Percentiles rank a stretch among this genome's conserved stretches.
These are phyloP conservation scores for Poeciliopsis presidionis DNA, from an alignment of 2,797 vertebrate species.

Conservation along the genomic window DNA sequence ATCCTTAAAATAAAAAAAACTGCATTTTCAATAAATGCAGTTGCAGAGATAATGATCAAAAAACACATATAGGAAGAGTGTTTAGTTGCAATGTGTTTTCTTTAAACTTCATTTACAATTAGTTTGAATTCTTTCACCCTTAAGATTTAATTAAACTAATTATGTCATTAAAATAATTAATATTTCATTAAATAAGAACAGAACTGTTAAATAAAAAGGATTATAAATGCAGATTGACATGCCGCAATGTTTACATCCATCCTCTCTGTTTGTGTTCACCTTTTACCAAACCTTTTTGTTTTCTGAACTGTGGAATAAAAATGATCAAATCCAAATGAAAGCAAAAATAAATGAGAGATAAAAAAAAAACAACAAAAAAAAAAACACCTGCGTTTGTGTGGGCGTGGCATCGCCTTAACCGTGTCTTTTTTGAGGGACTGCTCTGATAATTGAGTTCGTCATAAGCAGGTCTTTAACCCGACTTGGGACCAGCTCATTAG, in stretches of 20 bases:
- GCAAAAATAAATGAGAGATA: background rate
- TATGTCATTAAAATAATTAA: background rate
- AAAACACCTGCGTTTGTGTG: background rate
- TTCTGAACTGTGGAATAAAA: background rate
- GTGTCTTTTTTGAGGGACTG: conserved; percentile 4
- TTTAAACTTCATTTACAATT: background rate
- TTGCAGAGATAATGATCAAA: background rate
- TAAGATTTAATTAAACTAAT: too few species aligned
- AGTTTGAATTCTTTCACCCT: background rate
- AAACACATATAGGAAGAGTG: background rate
- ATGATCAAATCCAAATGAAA: background rate
- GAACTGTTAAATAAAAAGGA: background rate
- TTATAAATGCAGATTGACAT: background rate
- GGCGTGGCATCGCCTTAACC: background rate
- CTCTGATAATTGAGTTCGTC: conserved; percentile 36
- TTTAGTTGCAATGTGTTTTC: background rate
- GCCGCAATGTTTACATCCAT: background rate
- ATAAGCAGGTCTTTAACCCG: conserved; percentile 36
- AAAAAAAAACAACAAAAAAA: background rate
- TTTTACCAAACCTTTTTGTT: background rate
- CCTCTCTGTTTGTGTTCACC: background rate
- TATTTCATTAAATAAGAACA: background rate
- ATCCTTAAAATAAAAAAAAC: too few species aligned
- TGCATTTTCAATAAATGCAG: too few species aligned
- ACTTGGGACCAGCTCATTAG: conserved; percentile 56